Percentiles rank a stretch among this genome's conserved stretches.
These are phyloP conservation scores for Oscheius onirici DNA, from an alignment of 2,888 invertebrate genomes.

Conservation along the genomic window DNA sequence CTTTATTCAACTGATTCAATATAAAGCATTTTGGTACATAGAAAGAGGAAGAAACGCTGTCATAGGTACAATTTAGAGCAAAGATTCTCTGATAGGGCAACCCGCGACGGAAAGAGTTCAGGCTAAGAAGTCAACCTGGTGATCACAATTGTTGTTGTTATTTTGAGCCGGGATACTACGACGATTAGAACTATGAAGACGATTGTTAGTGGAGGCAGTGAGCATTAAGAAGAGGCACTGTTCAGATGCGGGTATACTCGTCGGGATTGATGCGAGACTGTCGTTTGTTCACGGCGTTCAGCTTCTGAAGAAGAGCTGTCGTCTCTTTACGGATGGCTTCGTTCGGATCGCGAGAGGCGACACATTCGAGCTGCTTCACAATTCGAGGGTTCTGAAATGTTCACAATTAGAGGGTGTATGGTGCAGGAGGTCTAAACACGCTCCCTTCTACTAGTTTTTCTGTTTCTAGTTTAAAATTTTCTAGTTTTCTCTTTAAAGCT, in stretches of 20 bases:
- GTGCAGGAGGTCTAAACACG: no score
- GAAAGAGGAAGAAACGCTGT: no score
- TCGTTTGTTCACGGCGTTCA: slow-evolving; percentile 13
- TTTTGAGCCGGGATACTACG: slow-evolving; percentile 21
- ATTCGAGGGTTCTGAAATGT: slow-evolving; percentile 13
- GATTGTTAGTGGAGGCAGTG: not conserved
- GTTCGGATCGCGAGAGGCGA: not conserved
- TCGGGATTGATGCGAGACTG: slow-evolving; percentile 16
- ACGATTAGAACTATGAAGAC: not conserved
- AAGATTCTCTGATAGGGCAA: slow-evolving; percentile 1
- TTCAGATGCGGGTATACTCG: slow-evolving; percentile 27
- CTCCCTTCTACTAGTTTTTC: not conserved
- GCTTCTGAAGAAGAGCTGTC: not conserved
- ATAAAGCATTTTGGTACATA: no score
- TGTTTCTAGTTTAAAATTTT: not conserved
- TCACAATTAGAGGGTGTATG: not conserved
- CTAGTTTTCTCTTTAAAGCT: no score
- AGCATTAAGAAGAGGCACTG: slow-evolving; percentile 8
- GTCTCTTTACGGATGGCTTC: slow-evolving; percentile 20
- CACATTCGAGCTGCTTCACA: slow-evolving; percentile 21
- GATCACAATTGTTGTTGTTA: slow-evolving; percentile 8
- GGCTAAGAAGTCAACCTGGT: slow-evolving; percentile 28
- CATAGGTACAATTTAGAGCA: no score
- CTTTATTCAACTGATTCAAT: no score
- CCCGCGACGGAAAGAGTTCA: slow-evolving; percentile 25